Evolutionary conservation across 1,140 invertebrate genomes (phyloP), one percentile per base, ranked within the genome.

Genomic region (Proctacanthus coquilletti): DNA sequence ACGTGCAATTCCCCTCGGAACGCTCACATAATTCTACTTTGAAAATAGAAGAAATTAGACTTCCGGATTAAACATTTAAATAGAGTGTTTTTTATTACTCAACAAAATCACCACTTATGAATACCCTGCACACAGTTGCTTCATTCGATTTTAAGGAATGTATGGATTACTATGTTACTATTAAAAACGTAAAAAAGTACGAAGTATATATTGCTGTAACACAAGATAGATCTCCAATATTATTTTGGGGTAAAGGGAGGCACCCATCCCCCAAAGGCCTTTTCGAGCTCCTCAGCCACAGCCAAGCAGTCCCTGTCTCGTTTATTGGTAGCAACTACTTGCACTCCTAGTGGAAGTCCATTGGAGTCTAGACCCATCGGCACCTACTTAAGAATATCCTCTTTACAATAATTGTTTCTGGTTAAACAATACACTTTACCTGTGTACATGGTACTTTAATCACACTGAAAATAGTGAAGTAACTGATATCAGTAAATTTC

Each of bases 401-500:
- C 8, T 9, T 9, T 14, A 9, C n/a, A 13, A n/a, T 18, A n/a
- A n/a, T n/a, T n/a, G n/a, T n/a, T n/a, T n/a, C n/a, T n/a, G n/a
- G n/a, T n/a, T n/a, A 27, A 9, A 8, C 13, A 27, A 9, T 39
- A 23, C n/a, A n/a, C n/a, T n/a, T 39, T 41, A 77, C 68, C 69
- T 93, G 87, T 0, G 81, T 91, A 1, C 74, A 77, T 5, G 92
- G 91, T 11, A 93, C 62, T 20, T 75, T 74, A 1, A 95, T 57
- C 5, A 77, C 77, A 63, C 95, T 97, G 56, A 94, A 88, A 25
- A 96, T 65, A 18, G 74, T 79, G 60, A 84, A 91, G 57, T 94
- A 91, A 5, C 74, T 69, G 61, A 92, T 93, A 62, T 95, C 93
- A 51, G 73, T 84, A 2, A 85, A 79, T 36, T 80, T 73, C 3